These are phyloP conservation scores for Macquaria australasica DNA, from an alignment of 2,113 vertebrate species.

Conservation along the genomic window DNA sequence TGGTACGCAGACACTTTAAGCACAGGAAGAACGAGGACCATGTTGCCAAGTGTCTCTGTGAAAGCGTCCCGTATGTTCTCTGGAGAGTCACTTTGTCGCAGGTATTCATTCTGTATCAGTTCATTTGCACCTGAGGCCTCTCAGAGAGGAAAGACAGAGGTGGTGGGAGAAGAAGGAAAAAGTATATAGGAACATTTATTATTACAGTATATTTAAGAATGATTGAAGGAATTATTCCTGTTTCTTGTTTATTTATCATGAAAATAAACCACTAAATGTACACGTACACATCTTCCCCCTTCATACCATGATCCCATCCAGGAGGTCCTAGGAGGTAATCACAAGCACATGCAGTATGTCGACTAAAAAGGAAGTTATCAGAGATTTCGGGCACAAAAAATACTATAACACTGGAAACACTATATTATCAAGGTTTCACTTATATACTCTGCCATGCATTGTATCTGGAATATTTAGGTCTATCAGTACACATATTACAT, in stretches of 20 bases:
- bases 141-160: neutral
- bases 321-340: neutral
- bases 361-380: neutral
- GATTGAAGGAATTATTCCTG: neutral
- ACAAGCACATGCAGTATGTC: neutral
- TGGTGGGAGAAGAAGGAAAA: neutral
- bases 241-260: conserved; percentile 42
- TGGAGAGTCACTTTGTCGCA: neutral
- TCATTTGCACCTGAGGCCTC: conserved; percentile 16
- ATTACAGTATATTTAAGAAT: conserved; percentile 20
- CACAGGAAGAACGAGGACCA: conserved; percentile 73
- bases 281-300: neutral
- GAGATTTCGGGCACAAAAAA: neutral
- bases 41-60: conserved; percentile 78
- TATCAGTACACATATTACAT: no score
- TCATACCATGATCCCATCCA: conserved; percentile 66
- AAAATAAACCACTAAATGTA: conserved; percentile 3
- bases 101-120: conserved; percentile 3
- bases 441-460: no score
- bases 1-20: conserved; percentile 75
- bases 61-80: conserved; percentile 67
- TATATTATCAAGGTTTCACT: neutral
- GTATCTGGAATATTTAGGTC: no score
- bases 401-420: neutral
- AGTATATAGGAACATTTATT: neutral